Conservation (phyloP, 2,113 vertebrate species). For the Procavia capensis region DNA sequence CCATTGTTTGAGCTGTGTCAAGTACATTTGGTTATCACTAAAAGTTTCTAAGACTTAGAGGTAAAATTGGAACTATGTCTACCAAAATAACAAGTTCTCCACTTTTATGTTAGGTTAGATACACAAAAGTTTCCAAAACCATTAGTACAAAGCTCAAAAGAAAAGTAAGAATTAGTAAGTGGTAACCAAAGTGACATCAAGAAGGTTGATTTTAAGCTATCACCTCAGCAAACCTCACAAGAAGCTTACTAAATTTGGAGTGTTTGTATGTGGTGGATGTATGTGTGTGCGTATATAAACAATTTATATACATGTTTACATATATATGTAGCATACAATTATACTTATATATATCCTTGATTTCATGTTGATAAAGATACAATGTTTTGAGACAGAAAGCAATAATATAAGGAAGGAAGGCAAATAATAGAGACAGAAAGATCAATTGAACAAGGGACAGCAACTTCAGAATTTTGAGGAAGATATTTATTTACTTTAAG, state of each 20-base stretch:
- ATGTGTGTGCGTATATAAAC: background rate
- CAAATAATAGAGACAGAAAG: background rate
- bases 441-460: background rate
- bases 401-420: background rate
- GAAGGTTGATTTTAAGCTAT: background rate
- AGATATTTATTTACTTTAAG: background rate
- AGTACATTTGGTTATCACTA: constrained; percentile 52
- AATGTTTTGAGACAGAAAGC: background rate
- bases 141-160: background rate
- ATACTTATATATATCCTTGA: too few species aligned
- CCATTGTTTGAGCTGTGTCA: constrained; percentile 28
- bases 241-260: background rate
- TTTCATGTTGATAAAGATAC: background rate
- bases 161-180: background rate
- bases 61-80: constrained; percentile 19
- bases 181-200: background rate
- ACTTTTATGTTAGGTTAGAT: background rate
- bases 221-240: background rate
- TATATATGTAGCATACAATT: background rate
- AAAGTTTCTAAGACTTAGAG: background rate
- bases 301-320: background rate
- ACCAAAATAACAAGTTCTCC: constrained; percentile 44
- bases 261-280: background rate
- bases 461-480: background rate
- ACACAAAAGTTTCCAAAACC: constrained; percentile 24